Conservation (phyloP, 64 coral and sea anemone species). For the Montipora cactus region DNA sequence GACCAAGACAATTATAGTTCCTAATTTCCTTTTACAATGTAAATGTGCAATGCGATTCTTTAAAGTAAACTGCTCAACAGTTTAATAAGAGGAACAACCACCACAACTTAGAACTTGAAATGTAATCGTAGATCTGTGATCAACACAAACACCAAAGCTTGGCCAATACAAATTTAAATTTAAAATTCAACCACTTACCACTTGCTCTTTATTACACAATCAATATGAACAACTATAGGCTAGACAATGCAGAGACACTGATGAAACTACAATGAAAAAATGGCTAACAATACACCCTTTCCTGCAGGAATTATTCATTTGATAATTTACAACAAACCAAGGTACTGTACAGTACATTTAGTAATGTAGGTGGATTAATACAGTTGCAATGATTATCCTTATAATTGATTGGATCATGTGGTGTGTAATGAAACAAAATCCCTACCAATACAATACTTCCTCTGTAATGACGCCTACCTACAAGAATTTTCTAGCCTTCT, state of each 20-base stretch:
- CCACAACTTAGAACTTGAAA: neutral
- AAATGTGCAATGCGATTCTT: too few species aligned
- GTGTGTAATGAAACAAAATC: too few species aligned
- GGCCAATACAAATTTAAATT: neutral
- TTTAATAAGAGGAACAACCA: neutral
- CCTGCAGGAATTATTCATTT: neutral
- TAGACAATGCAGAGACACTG: constrained; percentile 25
- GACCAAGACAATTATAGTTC: neutral
- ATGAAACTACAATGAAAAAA: neutral
- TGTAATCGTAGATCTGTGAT: neutral
- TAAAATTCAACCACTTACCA: neutral
- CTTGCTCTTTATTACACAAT: neutral
- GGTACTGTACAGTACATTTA: too few species aligned
- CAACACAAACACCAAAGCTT: neutral
- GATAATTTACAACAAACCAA: too few species aligned
- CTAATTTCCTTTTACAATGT: neutral
- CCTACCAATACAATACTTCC: too few species aligned
- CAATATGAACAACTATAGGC: neutral
- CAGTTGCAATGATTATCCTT: too few species aligned
- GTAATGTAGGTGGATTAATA: too few species aligned
- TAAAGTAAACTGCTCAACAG: neutral
- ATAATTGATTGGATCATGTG: too few species aligned
- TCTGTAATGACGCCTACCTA: too few species aligned
- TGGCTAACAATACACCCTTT: neutral
- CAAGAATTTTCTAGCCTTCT: too few species aligned